These are phyloP conservation scores for Varanus salvator DNA, from an alignment of 2,113 vertebrate species.

Conservation along the genomic window DNA sequence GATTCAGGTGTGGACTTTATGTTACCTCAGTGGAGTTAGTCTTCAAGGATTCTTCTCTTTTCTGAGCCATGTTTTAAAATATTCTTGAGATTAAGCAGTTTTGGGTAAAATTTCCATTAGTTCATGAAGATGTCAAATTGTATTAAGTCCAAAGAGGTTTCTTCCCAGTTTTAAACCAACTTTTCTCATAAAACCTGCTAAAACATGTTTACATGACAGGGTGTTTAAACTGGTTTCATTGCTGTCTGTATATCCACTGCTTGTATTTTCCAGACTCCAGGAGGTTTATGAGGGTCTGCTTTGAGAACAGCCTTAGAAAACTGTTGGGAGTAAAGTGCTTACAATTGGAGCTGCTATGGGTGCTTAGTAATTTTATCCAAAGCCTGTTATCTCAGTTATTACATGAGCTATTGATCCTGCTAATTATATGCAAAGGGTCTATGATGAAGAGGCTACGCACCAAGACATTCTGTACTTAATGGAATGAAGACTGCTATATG, in stretches of 20 bases:
- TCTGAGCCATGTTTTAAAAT: not conserved
- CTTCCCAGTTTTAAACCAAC: not conserved
- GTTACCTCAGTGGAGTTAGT: no score
- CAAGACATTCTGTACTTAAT: not conserved
- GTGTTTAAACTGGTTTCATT: not conserved
- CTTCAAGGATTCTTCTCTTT: no score
- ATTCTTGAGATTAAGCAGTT: not conserved
- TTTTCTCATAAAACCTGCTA: not conserved
- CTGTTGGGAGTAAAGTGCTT: not conserved
- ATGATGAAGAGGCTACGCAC: no score
- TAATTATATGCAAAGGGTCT: no score
- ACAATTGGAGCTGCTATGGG: not conserved
- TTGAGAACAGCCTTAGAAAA: not conserved
- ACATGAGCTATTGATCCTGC: not conserved
- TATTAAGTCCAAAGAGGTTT: not conserved
- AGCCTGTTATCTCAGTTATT: not conserved
- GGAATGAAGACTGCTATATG: not conserved
- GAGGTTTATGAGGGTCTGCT: not conserved
- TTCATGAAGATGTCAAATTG: not conserved
- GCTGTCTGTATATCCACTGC: not conserved
- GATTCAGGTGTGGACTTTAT: no score
- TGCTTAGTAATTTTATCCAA: not conserved
- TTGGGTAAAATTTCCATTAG: not conserved
- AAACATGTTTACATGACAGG: not conserved
- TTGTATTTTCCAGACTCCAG: not conserved